Base-by-base conservation (phyloP, 37 sponge, comb jelly and placozoan genomes). In the Eunapius fragilis region DNA sequence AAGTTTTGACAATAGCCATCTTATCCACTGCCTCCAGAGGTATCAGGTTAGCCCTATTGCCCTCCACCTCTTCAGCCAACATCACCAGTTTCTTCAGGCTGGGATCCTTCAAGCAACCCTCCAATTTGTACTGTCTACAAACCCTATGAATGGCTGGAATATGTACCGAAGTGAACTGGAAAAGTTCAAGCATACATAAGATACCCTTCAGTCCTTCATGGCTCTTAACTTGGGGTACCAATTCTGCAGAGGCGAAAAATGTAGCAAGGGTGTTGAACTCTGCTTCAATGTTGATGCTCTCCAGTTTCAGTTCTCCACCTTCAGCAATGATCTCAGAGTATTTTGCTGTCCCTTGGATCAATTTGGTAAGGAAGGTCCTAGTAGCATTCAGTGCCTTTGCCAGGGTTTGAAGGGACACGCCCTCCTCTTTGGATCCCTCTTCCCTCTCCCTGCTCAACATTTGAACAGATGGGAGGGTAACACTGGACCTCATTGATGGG, bases 291-390 rank as follows among this genome's bases (percentile, higher is more conserved):
- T 89, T 68, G 7, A 89, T n/a, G 27, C 2, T 79, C 45, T 79
- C 74, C 31, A 88, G 82, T 27, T 69, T 68, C 68, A 80, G 34
- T 24, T 78, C 41, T 28, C 34, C 47, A 28, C 81, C 92, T 12
- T 84, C 85, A 24, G 92, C 92, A 38, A 88, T 80, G 36, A 92
- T 88, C 45, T 92, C 92, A 73, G 77, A 68, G 72, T 92, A 92
- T 22, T 80, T 88, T 3, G 88, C 92, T 14, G 74, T 88, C 25
- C 92, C 92, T 14, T 70, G 27, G 79, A 32, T 37, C 27, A 28
- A 13, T 35, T 77, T 28, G 11, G 10, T 25, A 58, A 92, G 71
- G 3, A 92, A 37, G 0, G 37, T 37, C 0, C 69, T 84, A 26
- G 71, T 76, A 34, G 25, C 13, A 14, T 71, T 69, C n/a, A 89